Percentiles rank a stretch among this genome's conserved stretches.
phyloP scores from a whole-genome alignment of 1,140 invertebrate species.

The Bombus affinis region DNA sequence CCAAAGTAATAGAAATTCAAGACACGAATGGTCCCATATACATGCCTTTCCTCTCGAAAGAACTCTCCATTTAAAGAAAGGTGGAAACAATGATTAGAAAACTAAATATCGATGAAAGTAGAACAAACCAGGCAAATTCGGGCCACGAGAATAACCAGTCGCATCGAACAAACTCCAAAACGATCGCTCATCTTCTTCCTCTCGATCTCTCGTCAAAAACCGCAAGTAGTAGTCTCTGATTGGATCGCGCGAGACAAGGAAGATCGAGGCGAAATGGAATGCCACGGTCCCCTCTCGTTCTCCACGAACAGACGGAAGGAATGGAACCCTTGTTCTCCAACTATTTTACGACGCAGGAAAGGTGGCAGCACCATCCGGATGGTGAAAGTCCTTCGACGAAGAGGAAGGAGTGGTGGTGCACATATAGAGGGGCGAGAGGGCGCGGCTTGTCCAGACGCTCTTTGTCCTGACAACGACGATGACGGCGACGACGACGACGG shows the following conservation, averaged over 20 bases:
- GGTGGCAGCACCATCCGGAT: slow-evolving; percentile 80
- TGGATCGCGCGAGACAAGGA: not conserved
- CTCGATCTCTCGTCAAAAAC: not conserved
- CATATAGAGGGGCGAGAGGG: slow-evolving; percentile 83
- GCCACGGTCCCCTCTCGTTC: not conserved
- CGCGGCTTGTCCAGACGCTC: slow-evolving; percentile 82
- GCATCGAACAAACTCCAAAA: not conserved
- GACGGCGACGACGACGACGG: slow-evolving; percentile 75
- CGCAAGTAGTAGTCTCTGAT: not conserved
- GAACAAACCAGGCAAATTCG: slow-evolving; percentile 15
- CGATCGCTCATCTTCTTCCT: not conserved
- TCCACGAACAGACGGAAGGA: not conserved
- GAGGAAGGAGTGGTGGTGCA: slow-evolving; percentile 79
- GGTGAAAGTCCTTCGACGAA: slow-evolving; percentile 79
- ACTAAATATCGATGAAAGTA: slow-evolving; percentile 21
- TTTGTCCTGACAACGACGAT: slow-evolving; percentile 77
- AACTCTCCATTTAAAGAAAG: not conserved
- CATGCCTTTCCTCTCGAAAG: not conserved
- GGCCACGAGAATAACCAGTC: not conserved
- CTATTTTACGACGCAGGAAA: slow-evolving; percentile 46
- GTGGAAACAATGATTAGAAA: slow-evolving; percentile 11
- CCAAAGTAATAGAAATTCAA: not conserved
- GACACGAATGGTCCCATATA: no score
- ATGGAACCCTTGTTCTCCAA: not conserved
- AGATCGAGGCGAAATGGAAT: not conserved